Evolutionary conservation across 2,888 invertebrate genomes (phyloP).

Genomic region (Himalopsyche japonica): DNA sequence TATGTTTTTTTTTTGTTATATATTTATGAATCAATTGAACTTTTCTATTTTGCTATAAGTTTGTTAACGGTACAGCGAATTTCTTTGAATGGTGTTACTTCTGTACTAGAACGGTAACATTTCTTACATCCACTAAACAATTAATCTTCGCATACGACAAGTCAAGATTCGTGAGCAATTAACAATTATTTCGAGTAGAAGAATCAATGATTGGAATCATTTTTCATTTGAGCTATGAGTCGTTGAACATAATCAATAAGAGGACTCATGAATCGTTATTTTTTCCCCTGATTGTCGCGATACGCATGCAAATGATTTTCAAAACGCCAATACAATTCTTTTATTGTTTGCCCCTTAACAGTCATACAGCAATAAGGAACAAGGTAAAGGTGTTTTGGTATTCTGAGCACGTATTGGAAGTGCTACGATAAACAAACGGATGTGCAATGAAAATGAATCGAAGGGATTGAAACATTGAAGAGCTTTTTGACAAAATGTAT

Average conservation of each 20-base stretch:
- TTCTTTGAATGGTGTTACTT: too few species aligned
- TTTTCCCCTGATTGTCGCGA: background rate
- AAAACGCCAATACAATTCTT: background rate
- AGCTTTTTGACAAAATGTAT: too few species aligned
- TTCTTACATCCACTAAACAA: too few species aligned
- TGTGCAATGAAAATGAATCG: background rate
- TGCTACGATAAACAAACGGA: background rate
- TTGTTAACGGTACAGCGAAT: too few species aligned
- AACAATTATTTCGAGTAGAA: too few species aligned
- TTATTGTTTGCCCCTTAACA: background rate
- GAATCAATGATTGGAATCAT: background rate
- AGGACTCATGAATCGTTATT: background rate
- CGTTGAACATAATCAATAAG: background rate
- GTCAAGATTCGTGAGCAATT: too few species aligned
- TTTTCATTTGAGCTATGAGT: background rate
- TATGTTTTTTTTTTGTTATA: too few species aligned
- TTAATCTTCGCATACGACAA: too few species aligned
- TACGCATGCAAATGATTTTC: background rate
- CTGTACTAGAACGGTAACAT: too few species aligned
- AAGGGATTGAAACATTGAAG: background rate
- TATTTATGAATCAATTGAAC: too few species aligned
- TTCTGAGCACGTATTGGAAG: background rate
- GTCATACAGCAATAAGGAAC: background rate
- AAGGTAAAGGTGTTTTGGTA: background rate
- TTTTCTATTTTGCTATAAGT: too few species aligned